These are phyloP conservation scores for Ciconia maguari DNA, from an alignment of 2,113 vertebrate species.

Conservation along the genomic window DNA sequence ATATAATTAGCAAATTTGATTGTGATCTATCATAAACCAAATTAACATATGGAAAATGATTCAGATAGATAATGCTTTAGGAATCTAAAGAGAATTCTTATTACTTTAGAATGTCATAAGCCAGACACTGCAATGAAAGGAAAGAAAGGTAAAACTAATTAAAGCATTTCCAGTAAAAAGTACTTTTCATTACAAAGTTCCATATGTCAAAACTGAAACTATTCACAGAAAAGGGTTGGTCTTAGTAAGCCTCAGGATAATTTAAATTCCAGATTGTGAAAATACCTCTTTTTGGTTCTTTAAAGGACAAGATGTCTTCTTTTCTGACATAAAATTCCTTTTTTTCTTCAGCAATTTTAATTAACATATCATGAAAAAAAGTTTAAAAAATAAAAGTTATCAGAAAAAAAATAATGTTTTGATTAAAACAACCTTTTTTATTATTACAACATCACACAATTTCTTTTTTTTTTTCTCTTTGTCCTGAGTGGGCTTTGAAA, in stretches of 20 bases:
- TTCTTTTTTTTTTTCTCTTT: not conserved
- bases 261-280: not conserved
- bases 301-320: not conserved
- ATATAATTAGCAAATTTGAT: conserved; percentile 15
- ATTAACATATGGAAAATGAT: not conserved
- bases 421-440: not conserved
- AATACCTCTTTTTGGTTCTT: not conserved
- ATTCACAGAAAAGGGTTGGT: not conserved
- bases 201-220: not conserved
- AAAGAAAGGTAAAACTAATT: conserved; percentile 6
- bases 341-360: not conserved
- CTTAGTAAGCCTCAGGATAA: not conserved
- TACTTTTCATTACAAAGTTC: not conserved
- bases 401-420: not conserved
- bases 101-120: not conserved
- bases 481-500: not conserved
- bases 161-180: not conserved
- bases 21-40: not conserved
- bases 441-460: not conserved
- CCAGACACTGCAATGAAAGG: not conserved
- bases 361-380: not conserved
- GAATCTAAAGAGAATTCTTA: not conserved
- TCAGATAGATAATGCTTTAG: not conserved
- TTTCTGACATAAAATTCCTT: not conserved
- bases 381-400: not conserved